phyloP scores from a whole-genome alignment of 2,113 vertebrate genomes.

The Vulpes ferrilata region DNA sequence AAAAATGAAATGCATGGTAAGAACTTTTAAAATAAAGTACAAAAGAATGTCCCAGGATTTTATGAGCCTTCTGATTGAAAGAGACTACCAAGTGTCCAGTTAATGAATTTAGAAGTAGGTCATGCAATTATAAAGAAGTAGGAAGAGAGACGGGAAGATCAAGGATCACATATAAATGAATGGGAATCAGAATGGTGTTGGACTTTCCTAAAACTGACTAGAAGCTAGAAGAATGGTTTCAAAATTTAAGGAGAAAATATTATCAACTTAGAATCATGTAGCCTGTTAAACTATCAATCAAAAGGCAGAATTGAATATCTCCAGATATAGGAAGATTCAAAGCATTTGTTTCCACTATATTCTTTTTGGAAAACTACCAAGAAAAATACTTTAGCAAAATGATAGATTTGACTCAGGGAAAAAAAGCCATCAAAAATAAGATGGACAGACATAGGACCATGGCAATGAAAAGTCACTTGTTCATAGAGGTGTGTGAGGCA shows the following conservation, averaged over 20 bases:
- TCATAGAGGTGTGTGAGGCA: background rate
- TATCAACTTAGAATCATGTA: background rate
- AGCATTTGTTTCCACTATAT: background rate
- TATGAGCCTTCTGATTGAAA: background rate
- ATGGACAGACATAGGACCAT: background rate
- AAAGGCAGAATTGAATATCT: slow-evolving; percentile 5
- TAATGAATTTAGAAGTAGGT: background rate
- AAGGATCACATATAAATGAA: background rate
- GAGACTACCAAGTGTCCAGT: background rate
- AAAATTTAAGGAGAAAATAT: background rate
- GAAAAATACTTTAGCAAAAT: background rate
- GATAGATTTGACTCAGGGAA: background rate
- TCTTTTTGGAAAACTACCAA: background rate
- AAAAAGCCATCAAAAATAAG: background rate
- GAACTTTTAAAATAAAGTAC: background rate
- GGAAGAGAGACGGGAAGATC: background rate
- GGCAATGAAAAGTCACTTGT: background rate
- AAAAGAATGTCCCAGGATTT: background rate
- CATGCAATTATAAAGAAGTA: background rate
- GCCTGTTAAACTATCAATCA: background rate
- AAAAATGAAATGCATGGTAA: background rate
- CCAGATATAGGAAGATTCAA: background rate
- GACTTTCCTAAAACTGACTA: background rate
- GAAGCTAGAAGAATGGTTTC: background rate
- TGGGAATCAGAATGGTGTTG: background rate